Conservation (phyloP, 2,113 vertebrate species). For the Calidris pygmaea region DNA sequence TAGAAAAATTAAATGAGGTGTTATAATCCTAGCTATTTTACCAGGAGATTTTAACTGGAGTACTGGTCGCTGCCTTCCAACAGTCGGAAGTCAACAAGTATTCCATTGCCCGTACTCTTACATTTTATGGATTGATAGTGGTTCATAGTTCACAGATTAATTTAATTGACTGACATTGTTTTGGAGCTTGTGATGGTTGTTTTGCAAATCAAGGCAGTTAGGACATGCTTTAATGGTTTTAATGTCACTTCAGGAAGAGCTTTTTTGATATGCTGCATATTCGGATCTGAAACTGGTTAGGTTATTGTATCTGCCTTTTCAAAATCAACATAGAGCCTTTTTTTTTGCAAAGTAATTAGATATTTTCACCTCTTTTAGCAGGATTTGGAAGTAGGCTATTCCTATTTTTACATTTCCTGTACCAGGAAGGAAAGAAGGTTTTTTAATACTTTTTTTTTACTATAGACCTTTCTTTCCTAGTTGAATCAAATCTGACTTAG, state of each 20-base stretch:
- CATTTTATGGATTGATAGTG: background rate
- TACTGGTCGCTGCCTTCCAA: background rate
- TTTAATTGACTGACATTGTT: background rate
- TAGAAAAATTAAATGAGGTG: background rate
- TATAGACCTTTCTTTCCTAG: background rate
- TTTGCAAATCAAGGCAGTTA: background rate
- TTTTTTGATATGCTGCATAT: background rate
- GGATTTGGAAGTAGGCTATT: constrained; percentile 6
- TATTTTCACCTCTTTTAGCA: constrained; percentile 2
- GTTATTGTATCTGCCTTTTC: background rate
- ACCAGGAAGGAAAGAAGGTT: constrained; percentile 47
- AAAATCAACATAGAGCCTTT: background rate
- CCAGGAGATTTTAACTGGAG: background rate
- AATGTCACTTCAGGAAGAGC: background rate
- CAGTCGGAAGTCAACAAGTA: background rate
- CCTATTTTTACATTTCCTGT: constrained; percentile 63
- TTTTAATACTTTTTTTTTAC: background rate
- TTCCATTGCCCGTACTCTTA: background rate
- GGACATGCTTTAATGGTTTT: background rate
- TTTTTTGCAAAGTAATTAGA: background rate
- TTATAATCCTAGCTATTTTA: background rate
- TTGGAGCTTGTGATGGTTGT: background rate
- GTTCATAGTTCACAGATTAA: background rate
- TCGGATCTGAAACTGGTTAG: background rate
- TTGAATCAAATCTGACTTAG: background rate